phyloP scores from a whole-genome alignment of 2,113 vertebrate genomes.

The Carassius auratus region DNA sequence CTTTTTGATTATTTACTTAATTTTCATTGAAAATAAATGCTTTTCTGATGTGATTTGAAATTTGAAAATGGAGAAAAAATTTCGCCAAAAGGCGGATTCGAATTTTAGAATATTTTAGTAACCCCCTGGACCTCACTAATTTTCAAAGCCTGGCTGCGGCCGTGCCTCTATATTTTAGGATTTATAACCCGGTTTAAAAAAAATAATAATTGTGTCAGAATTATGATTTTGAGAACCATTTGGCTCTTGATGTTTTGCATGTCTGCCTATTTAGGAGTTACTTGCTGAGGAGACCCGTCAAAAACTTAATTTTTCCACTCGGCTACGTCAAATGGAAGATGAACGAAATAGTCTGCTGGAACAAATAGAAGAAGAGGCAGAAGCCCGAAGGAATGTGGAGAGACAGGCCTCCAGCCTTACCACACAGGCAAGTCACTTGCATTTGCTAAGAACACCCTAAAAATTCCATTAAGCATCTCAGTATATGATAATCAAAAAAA shows the following conservation, averaged over 20 bases:
- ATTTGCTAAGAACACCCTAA: background rate
- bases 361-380: slow-evolving; percentile 91
- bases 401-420: slow-evolving; percentile 87
- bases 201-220: background rate
- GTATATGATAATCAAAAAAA: background rate
- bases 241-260: background rate
- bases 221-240: background rate
- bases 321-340: slow-evolving; percentile 90
- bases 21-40: no score
- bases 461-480: background rate
- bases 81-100: no score
- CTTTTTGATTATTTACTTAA: no score
- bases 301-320: slow-evolving; percentile 86
- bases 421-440: slow-evolving; percentile 78
- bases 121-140: no score
- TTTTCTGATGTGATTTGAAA: no score
- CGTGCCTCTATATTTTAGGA: background rate
- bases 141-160: no score
- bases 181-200: background rate
- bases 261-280: slow-evolving; percentile 77
- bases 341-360: slow-evolving; percentile 86
- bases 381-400: slow-evolving; percentile 86
- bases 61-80: no score
- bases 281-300: slow-evolving; percentile 90
- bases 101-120: no score